Percentiles rank a stretch among this genome's conserved stretches.
Evolutionary conservation across 2,113 vertebrate genomes (phyloP).

Genomic region (Pterocles gutturalis): DNA sequence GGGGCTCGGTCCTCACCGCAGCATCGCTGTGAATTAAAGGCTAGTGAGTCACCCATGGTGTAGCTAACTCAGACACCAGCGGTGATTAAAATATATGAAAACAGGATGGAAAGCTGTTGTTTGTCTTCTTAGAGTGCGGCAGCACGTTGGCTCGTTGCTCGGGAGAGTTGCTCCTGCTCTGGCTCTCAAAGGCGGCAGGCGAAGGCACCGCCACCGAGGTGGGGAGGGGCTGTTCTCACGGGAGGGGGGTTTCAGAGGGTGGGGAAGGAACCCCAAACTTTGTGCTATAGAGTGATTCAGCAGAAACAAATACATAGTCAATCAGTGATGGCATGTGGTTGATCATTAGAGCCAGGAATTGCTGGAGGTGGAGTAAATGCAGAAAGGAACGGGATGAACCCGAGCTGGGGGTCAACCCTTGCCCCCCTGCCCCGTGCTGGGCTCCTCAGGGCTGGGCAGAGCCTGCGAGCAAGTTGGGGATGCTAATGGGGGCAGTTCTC

Average conservation of each 20-base stretch:
- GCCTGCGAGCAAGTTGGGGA: background rate
- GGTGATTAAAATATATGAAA: background rate
- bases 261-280: background rate
- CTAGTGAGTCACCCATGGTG: background rate
- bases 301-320: background rate
- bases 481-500: background rate
- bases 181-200: accelerated
- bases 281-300: background rate
- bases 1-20: background rate
- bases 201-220: accelerated
- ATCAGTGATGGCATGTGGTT: accelerated
- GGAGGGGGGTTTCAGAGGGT: background rate
- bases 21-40: background rate
- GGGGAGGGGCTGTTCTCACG: accelerated
- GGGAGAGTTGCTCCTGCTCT: background rate
- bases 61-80: background rate
- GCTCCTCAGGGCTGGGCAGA: background rate
- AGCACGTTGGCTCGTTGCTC: accelerated
- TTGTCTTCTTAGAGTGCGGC: accelerated
- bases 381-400: background rate
- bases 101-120: background rate
- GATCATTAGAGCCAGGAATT: background rate
- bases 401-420: background rate
- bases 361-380: background rate
- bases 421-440: accelerated